Evolutionary conservation across 2,113 vertebrate genomes (phyloP).

Genomic region (Phaethon lepturus): DNA sequence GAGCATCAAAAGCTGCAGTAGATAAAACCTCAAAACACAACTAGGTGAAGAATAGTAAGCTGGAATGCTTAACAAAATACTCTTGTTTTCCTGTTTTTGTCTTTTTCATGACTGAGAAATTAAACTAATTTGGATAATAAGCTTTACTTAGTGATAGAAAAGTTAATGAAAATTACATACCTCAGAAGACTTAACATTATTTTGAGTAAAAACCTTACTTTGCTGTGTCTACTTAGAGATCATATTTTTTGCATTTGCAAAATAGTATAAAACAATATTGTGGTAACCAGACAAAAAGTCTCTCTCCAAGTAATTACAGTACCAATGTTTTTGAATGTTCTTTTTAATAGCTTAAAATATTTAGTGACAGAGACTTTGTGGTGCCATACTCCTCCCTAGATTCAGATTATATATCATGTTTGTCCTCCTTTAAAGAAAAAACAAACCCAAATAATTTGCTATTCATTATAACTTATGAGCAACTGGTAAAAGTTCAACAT

Average conservation of each 20-base stretch:
- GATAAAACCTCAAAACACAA: not conserved
- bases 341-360: slow-evolving; percentile 39
- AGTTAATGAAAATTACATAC: not conserved
- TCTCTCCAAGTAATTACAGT: not conserved
- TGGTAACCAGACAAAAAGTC: not conserved
- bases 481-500: slow-evolving; percentile 27
- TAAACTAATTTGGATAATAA: not conserved
- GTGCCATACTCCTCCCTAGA: not conserved
- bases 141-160: not conserved
- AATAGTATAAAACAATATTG: not conserved
- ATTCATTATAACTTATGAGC: not conserved
- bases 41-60: not conserved
- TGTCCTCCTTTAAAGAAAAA: not conserved
- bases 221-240: not conserved
- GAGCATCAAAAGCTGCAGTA: not conserved
- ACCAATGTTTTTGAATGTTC: not conserved
- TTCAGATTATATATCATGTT: slow-evolving; percentile 12
- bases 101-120: not conserved
- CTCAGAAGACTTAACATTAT: not conserved
- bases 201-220: not conserved
- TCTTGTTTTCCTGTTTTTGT: not conserved
- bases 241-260: not conserved
- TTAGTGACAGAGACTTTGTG: slow-evolving; percentile 37
- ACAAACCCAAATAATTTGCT: not conserved
- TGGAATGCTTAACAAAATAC: not conserved